Base-by-base conservation (phyloP, 2,113 vertebrate species). In the Sinosuthora webbiana region DNA sequence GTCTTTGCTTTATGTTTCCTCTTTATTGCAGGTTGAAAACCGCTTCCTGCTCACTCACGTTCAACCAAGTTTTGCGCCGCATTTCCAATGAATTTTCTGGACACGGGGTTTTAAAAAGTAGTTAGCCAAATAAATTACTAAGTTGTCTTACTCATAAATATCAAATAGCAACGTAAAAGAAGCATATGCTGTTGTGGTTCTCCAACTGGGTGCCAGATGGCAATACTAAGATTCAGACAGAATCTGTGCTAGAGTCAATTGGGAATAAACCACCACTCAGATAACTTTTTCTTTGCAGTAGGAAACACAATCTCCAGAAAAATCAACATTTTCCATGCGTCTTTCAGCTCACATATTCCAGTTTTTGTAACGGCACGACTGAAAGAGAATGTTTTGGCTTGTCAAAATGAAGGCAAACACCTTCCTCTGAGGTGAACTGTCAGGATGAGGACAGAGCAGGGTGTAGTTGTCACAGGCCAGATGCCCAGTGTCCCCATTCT, bases 181-280 rank as follows among this genome's bases (percentile, higher is more conserved):
- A 77, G 55, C 90, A 93, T 91, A 96, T 89, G 90, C 60, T 86
- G 59, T 81, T 93, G 71, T 65, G 82, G 70, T 90, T 93, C 71
- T 92, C 85, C 85, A 96, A 92, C 90, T 83, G 85, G 35, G 52
- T 94, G 73, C 85, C 95, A 96, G 96, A 96, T 96, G 93, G 88
- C 88, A 94, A 94, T 37, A 27, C 79, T 83, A 91, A 92, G 82
- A 95, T 81, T 90, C 64, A 94, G 56, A 75, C 64, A 92, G 85
- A 88, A n/a, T 85, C 62, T 59, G 17, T 77, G 42, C 31, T 74
- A 45, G 73, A 89, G 53, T 83, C 60, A 85, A 31, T 64, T 95
- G 83, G 83, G 92, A 97, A 96, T 92, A 94, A 39, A 94, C 63
- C n/a, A 81, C 53, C 31, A 49, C 52, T 78, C 47, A 78, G 57